These are phyloP conservation scores for Empidonax alnorum DNA, from an alignment of 2,113 vertebrate genomes.

Conservation along the genomic window DNA sequence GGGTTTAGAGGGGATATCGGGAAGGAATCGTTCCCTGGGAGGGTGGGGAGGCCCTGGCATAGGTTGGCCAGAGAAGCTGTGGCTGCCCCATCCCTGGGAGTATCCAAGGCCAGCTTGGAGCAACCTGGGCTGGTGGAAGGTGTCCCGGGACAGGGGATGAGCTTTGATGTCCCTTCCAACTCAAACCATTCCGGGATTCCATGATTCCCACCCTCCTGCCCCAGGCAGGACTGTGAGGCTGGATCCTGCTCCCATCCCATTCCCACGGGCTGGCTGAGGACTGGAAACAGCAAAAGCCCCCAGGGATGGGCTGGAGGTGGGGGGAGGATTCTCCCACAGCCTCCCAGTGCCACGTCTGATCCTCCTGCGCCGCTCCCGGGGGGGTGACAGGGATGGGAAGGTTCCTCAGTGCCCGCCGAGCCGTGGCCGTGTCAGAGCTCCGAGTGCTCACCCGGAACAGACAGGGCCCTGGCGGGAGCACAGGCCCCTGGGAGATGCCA, in stretches of 20 bases:
- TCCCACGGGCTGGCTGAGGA: background rate
- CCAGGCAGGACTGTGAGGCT: background rate
- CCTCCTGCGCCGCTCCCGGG: background rate
- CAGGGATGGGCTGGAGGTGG: background rate
- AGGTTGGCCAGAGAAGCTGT: background rate
- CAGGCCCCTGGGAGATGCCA: background rate
- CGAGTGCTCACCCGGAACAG: background rate
- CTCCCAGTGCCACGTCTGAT: background rate
- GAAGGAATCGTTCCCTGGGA: background rate
- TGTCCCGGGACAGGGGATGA: background rate
- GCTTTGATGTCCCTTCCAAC: background rate
- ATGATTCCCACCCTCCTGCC: background rate
- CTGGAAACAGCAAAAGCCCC: background rate
- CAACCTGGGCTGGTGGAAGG: background rate
- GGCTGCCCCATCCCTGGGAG: background rate
- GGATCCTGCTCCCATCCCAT: background rate
- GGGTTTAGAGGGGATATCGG: background rate
- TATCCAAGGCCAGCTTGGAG: background rate
- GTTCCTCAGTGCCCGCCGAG: background rate
- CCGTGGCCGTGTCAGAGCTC: background rate
- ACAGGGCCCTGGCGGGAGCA: background rate
- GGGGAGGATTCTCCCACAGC: background rate
- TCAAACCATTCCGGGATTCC: background rate
- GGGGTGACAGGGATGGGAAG: background rate
- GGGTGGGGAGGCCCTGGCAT: background rate